A percentile compares a stretch with the other conserved stretches of the same genome.
Evolutionary conservation across 2,888 invertebrate genomes (phyloP).

Genomic region (Megastigmus dorsalis): DNA sequence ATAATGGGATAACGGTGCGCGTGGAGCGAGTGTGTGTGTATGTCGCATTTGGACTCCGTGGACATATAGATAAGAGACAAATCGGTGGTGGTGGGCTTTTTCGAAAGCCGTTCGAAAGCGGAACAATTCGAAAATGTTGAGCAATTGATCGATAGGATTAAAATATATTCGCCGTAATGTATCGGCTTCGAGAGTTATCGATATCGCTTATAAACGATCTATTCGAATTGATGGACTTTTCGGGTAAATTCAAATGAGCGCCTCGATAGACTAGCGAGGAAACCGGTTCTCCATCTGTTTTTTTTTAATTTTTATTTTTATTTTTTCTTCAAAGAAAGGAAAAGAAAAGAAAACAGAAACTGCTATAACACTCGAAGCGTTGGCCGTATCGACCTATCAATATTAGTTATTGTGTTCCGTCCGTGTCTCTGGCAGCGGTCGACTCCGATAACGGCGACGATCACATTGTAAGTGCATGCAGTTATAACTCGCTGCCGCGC

Average conservation of each 20-base stretch:
- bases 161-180: not conserved
- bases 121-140: not conserved
- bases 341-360: no score
- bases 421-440: not conserved
- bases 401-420: constrained; percentile 24
- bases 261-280: not conserved
- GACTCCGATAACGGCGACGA: not conserved
- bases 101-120: no score
- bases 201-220: constrained; percentile 18
- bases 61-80: no score
- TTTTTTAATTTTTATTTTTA: no score
- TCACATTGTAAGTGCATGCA: not conserved
- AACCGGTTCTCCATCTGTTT: constrained; percentile 38
- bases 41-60: no score
- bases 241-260: constrained; percentile 49
- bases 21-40: no score
- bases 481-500: not conserved
- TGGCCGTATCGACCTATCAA: not conserved
- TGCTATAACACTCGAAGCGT: not conserved
- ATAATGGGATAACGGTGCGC: no score
- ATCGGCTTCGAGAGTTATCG: not conserved
- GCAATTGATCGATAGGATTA: not conserved
- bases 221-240: constrained; percentile 51
- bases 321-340: no score
- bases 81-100: no score